Percentiles rank a stretch among this genome's conserved stretches.
These are phyloP conservation scores for Xestia ashworthii DNA, from an alignment of 2,888 invertebrate genomes.

Conservation along the genomic window DNA sequence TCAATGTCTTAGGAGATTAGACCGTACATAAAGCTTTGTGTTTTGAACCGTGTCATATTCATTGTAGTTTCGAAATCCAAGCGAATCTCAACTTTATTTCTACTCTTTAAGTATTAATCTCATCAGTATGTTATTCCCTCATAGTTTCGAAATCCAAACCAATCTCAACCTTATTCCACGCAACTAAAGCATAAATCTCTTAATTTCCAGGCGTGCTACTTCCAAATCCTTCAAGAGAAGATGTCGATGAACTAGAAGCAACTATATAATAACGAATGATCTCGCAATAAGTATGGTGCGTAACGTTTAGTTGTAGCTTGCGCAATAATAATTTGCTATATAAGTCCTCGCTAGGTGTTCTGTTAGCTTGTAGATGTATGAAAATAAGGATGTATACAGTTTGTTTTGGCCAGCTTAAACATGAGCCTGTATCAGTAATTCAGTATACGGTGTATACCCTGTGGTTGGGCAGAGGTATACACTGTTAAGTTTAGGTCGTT, in stretches of 20 bases:
- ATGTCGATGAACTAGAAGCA: slow-evolving; percentile 86
- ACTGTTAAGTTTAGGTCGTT: too few species aligned
- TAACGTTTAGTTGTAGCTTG: slow-evolving; percentile 65
- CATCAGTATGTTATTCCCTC: background rate
- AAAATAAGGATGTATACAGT: slow-evolving; percentile 50
- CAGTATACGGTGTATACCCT: too few species aligned
- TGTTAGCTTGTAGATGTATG: slow-evolving; percentile 46
- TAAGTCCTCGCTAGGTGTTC: slow-evolving; percentile 63
- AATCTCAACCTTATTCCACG: background rate
- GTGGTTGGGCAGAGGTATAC: background rate
- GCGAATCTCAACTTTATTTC: too few species aligned
- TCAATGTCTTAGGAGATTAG: too few species aligned
- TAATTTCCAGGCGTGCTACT: slow-evolving; percentile 93
- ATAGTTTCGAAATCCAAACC: background rate
- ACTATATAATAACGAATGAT: slow-evolving; percentile 74
- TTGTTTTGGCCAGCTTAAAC: background rate
- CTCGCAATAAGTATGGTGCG: slow-evolving; percentile 81
- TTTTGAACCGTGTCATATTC: too few species aligned
- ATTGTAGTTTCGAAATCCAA: too few species aligned
- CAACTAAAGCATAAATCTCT: slow-evolving; percentile 15
- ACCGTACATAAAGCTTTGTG: too few species aligned
- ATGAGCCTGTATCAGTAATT: background rate
- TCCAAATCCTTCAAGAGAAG: slow-evolving; percentile 94
- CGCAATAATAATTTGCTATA: slow-evolving; percentile 73
- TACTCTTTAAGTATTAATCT: background rate